Evolutionary conservation across 1,140 invertebrate genomes (phyloP).

Genomic region (Panagrolaimus sp.): DNA sequence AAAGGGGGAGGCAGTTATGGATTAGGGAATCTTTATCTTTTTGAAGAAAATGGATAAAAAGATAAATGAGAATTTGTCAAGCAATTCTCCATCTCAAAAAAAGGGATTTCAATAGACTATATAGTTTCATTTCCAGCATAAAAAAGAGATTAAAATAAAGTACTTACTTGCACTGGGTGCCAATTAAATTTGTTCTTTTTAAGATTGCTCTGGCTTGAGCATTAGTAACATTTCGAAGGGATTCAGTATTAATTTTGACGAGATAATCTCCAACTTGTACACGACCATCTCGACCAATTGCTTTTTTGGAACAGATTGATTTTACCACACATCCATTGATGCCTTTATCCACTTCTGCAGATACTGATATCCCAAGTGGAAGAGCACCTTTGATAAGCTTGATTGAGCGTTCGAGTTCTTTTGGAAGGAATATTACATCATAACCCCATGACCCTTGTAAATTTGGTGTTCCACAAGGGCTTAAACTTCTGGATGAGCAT

Average conservation of each 20-base stretch:
- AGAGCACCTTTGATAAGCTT: conserved; percentile 64
- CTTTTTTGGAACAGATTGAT: conserved; percentile 62
- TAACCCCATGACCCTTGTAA: conserved; percentile 10
- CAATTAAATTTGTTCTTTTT: conserved; percentile 64
- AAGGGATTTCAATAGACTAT: no score
- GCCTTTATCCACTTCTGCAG: conserved; percentile 64
- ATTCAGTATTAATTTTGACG: conserved; percentile 67
- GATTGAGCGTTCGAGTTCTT: conserved; percentile 64
- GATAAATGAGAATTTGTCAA: no score
- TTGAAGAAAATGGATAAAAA: no score
- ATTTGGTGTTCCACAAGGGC: background rate
- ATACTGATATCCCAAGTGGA: conserved; percentile 60
- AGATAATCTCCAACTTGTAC: conserved; percentile 62
- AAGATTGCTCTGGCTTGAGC: conserved; percentile 67
- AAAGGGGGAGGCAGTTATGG: no score
- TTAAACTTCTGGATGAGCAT: background rate
- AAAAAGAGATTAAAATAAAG: no score
- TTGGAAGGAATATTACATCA: conserved; percentile 62
- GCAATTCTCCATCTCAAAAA: no score
- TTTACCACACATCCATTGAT: conserved; percentile 67
- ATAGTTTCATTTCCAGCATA: no score
- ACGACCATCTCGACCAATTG: conserved; percentile 64
- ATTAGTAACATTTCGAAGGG: conserved; percentile 65
- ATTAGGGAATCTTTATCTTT: no score
- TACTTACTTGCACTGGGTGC: conserved; percentile 62